A percentile compares a stretch with the other conserved stretches of the same genome.
These are phyloP conservation scores for Eilema caniola DNA, from an alignment of 2,888 invertebrate genomes.

Conservation along the genomic window DNA sequence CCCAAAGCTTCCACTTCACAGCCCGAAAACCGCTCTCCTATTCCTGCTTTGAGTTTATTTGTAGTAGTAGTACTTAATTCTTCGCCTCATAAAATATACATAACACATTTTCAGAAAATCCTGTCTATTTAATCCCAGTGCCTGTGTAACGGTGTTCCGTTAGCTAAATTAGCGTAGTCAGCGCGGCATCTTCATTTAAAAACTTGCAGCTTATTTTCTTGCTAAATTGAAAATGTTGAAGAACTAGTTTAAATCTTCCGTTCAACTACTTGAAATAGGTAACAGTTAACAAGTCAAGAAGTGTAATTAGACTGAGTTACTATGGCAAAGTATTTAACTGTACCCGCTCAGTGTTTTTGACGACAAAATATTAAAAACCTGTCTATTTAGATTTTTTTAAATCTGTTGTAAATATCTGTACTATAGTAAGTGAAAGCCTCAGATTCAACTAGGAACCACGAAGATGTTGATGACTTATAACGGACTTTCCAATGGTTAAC, in stretches of 20 bases:
- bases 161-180: slow-evolving; percentile 54
- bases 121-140: slow-evolving; percentile 20
- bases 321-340: slow-evolving; percentile 9
- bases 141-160: slow-evolving; percentile 37
- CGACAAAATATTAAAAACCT: background rate
- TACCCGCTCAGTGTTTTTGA: background rate
- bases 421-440: no score
- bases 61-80: no score
- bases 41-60: no score
- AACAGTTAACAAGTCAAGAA: slow-evolving; percentile 23
- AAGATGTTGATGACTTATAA: no score
- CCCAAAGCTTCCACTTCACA: no score
- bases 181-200: slow-evolving; percentile 49
- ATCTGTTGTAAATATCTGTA: no score
- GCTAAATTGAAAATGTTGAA: slow-evolving; percentile 57
- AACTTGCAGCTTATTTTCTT: slow-evolving; percentile 52
- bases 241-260: slow-evolving; percentile 46
- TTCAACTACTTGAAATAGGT: slow-evolving; percentile 26
- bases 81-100: background rate
- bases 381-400: no score
- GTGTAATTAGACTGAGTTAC: slow-evolving; percentile 32
- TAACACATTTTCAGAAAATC: background rate
- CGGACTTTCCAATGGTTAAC: no score
- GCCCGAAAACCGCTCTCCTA: no score
- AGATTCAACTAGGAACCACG: no score